phyloP scores from a whole-genome alignment of 2,797 vertebrate species.

The Cuculus canorus region DNA sequence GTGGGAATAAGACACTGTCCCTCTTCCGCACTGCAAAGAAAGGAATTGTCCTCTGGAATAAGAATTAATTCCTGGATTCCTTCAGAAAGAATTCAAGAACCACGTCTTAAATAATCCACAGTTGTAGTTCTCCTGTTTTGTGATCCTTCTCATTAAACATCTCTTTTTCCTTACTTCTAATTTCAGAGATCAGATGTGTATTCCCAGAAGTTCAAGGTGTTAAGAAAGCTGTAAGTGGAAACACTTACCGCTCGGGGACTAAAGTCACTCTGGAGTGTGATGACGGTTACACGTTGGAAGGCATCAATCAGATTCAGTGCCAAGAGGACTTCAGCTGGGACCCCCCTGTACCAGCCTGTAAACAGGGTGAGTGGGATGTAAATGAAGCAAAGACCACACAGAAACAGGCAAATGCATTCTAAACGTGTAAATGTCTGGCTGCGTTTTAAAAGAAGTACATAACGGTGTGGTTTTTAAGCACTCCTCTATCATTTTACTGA shows the following conservation, averaged over 20 bases:
- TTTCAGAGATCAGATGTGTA: slow-evolving; percentile 75
- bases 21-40: background rate
- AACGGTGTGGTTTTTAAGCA: background rate
- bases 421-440: background rate
- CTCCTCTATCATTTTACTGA: background rate
- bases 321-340: slow-evolving; percentile 71
- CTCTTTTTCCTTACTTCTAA: background rate
- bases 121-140: background rate
- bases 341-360: slow-evolving; percentile 74
- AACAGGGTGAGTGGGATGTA: slow-evolving; percentile 37
- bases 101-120: background rate
- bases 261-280: slow-evolving; percentile 72
- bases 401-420: background rate
- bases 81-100: background rate
- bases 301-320: slow-evolving; percentile 69
- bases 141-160: background rate
- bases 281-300: slow-evolving; percentile 67
- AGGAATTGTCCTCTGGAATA: background rate
- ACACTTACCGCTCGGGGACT: slow-evolving; percentile 49
- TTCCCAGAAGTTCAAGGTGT: slow-evolving; percentile 67
- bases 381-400: background rate
- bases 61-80: background rate
- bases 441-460: too few relatives aligned
- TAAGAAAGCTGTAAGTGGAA: slow-evolving; percentile 48
- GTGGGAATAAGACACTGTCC: background rate